These are phyloP conservation scores for Phlogophora meticulosa DNA, from an alignment of 2,888 invertebrate species.

Conservation along the genomic window DNA sequence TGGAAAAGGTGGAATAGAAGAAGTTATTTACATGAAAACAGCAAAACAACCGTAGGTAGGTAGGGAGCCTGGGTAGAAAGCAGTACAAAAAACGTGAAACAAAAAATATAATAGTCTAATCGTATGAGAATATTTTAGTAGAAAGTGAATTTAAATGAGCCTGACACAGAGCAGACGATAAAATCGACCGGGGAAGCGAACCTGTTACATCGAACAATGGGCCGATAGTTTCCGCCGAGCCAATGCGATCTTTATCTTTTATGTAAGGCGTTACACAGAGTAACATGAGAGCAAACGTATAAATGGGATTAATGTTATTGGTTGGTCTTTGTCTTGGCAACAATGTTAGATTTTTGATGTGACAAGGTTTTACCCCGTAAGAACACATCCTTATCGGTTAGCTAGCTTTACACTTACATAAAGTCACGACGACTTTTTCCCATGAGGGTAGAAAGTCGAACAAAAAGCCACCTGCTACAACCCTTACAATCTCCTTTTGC, in stretches of 20 bases:
- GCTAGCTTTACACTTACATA: too few relatives aligned
- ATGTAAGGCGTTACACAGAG: conserved; percentile 45
- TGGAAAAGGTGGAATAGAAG: neutral
- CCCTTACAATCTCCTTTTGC: too few relatives aligned
- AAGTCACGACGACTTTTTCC: too few relatives aligned
- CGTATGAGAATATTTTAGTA: conserved; percentile 65
- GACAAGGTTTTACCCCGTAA: neutral
- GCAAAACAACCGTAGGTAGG: too few relatives aligned
- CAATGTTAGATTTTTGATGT: neutral
- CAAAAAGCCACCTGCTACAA: too few relatives aligned
- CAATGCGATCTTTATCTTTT: conserved; percentile 63
- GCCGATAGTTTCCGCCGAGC: conserved; percentile 67
- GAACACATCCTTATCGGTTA: too few relatives aligned
- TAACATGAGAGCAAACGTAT: conserved; percentile 28
- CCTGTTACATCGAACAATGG: conserved; percentile 69
- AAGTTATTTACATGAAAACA: neutral
- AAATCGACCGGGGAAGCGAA: conserved; percentile 69
- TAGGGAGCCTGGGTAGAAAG: too few relatives aligned
- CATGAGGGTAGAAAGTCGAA: too few relatives aligned
- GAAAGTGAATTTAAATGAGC: conserved; percentile 68
- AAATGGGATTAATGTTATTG: conserved; percentile 17
- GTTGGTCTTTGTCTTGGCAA: conserved; percentile 8
- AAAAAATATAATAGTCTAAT: conserved; percentile 43
- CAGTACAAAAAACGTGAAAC: neutral
- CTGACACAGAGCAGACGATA: conserved; percentile 58